These are phyloP conservation scores for Limnephilus auricula DNA, from an alignment of 2,888 invertebrate species.

Conservation along the genomic window DNA sequence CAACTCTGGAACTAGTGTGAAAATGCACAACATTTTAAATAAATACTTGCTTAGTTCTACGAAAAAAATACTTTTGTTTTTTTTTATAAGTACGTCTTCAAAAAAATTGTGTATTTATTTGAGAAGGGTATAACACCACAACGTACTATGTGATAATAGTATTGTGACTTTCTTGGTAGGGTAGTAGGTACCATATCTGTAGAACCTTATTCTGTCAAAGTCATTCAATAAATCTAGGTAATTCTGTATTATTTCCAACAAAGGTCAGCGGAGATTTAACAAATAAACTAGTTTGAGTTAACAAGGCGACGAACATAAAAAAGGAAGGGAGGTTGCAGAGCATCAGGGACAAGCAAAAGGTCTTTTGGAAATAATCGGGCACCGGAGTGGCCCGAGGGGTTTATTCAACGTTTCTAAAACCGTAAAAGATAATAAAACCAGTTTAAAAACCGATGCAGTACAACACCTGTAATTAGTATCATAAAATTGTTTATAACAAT, in stretches of 20 bases:
- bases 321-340: neutral
- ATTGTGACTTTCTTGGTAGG: neutral
- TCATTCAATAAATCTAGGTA: neutral
- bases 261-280: neutral
- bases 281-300: slow-evolving; percentile 33
- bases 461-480: neutral
- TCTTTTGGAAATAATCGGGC: slow-evolving; percentile 33
- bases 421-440: neutral
- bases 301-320: neutral
- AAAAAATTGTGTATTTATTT: neutral
- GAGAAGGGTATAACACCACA: neutral
- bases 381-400: slow-evolving; percentile 17
- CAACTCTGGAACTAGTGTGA: no score
- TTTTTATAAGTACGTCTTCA: no score
- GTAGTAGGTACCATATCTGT: neutral
- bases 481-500: neutral
- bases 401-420: slow-evolving; percentile 3
- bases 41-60: no score
- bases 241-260: neutral
- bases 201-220: neutral
- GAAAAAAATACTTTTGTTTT: no score
- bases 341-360: slow-evolving; percentile 26
- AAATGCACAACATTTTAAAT: no score
- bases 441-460: neutral
- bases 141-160: neutral